Conservation (phyloP, 2,888 invertebrate species). For the Anagyrus pseudococci region DNA sequence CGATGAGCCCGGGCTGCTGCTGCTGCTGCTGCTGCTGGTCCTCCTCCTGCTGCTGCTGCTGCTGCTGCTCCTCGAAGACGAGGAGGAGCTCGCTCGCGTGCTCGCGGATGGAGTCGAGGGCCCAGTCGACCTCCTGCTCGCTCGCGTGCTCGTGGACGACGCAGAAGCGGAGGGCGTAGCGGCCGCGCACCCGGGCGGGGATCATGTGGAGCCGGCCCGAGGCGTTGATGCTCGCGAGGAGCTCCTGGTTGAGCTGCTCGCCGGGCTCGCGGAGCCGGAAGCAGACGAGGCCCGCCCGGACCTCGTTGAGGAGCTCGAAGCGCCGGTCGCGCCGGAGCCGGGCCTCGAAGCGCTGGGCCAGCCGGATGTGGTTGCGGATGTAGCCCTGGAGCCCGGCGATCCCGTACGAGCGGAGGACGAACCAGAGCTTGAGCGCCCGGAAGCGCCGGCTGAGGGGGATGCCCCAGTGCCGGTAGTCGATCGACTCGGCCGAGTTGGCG, state of each 20-base stretch:
- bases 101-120: constrained; percentile 69
- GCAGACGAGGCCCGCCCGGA: constrained; percentile 78
- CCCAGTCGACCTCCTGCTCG: constrained; percentile 75
- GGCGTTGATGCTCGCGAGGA: constrained; percentile 81
- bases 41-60: constrained; percentile 44
- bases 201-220: constrained; percentile 88
- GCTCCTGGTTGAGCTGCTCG: constrained; percentile 77
- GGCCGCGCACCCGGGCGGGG: constrained; percentile 77
- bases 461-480: constrained; percentile 84
- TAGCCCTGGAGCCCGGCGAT: constrained; percentile 81
- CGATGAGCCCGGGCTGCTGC: background rate
- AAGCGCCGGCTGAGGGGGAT: constrained; percentile 86
- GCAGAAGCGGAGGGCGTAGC: constrained; percentile 81
- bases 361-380: constrained; percentile 80
- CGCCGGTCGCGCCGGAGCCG: constrained; percentile 73
- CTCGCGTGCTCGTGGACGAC: constrained; percentile 80
- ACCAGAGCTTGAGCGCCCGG: constrained; percentile 87
- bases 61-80: constrained; percentile 36
- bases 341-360: constrained; percentile 78
- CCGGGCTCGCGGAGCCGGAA: constrained; percentile 78
- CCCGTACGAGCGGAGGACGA: constrained; percentile 83
- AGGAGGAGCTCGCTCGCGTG: constrained; percentile 66
- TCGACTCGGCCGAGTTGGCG: constrained; percentile 74
- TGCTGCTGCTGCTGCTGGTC: background rate
- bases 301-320: constrained; percentile 81